phyloP scores from a whole-genome alignment of 2,113 vertebrate genomes.

The Psettodes erumei region DNA sequence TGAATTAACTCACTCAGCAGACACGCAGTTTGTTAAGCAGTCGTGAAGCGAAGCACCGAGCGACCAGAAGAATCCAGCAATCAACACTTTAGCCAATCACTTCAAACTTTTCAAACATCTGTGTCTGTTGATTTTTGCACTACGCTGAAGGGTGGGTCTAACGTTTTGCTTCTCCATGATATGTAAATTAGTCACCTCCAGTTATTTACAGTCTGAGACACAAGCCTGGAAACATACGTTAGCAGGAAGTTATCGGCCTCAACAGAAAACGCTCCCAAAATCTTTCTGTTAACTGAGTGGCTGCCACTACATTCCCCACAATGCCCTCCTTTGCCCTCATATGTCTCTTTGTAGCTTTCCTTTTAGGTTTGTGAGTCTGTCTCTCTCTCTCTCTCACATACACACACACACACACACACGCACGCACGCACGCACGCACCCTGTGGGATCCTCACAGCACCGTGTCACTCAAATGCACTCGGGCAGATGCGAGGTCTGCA shows the following conservation, averaged over 20 bases:
- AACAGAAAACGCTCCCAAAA: neutral
- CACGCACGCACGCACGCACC: neutral
- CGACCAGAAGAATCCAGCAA: neutral
- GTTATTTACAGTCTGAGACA: no score
- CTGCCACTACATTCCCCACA: neutral
- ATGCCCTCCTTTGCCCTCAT: neutral
- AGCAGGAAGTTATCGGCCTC: no score
- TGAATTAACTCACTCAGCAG: neutral
- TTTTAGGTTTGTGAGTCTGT: neutral
- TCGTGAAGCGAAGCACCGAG: neutral
- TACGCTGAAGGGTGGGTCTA: neutral
- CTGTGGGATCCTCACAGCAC: neutral
- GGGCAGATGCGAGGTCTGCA: neutral
- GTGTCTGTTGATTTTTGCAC: neutral
- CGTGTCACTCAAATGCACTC: neutral
- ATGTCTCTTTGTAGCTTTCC: neutral
- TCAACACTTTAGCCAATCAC: no score
- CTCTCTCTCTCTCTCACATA: neutral
- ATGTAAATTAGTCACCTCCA: neutral
- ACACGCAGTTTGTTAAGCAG: neutral
- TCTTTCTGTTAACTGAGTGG: neutral
- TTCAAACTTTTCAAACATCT: no score
- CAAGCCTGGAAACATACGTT: neutral
- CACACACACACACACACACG: conserved; percentile 1
- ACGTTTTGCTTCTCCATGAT: neutral